Evolutionary conservation across 2,888 invertebrate species (phyloP), one percentile per base, ranked within the genome.

Genomic region (Drosophila sordidula): DNA sequence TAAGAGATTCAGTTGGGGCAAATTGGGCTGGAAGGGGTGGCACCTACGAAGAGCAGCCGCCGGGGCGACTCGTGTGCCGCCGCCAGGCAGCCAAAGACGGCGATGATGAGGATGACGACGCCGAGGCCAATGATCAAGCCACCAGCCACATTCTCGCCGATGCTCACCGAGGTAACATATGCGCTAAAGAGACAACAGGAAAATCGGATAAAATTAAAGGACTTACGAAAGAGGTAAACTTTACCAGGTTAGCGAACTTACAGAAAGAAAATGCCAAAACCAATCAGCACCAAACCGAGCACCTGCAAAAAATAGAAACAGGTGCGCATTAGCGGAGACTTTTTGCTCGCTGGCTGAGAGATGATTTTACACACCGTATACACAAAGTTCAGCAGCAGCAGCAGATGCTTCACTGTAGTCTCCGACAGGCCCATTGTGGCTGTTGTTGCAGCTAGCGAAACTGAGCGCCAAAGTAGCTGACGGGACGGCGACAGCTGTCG

Each of bases 101-200:
- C 73, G 32, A 90, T 78, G 18, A 85, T 70, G 22, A 90, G 57
- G 36, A 90, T 78, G 36, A 85, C 66, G 16, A 77, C 70, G 51
- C 90, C 90, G 42, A 91, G 70, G 14, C 86, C 78, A 32, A 90
- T 90, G 45, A 91, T 87, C 18, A 91, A 57, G 6, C 90, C 87
- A 11, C 90, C 91, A 64, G 87, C 91, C 6, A 87, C 71, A 71
- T 87, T 89, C 59, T 90, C 91, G 6, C 90, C 90, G 63, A 90
- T 89, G 79, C 87, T 89, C 29, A 91, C 82, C 29, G 82, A 41
- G 6, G 78, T 69, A 1, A 75, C 75, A 47, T 73, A 78, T 22
- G 39, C 49, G 9, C 75, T 75, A 38, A 61, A 18, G 22, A 26
- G 26, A 22, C 22, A 22, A 22, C n/a, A n/a, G n/a, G n/a, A n/a